phyloP scores from a whole-genome alignment of 1,140 invertebrate species.

The Eufriesea mexicana region DNA sequence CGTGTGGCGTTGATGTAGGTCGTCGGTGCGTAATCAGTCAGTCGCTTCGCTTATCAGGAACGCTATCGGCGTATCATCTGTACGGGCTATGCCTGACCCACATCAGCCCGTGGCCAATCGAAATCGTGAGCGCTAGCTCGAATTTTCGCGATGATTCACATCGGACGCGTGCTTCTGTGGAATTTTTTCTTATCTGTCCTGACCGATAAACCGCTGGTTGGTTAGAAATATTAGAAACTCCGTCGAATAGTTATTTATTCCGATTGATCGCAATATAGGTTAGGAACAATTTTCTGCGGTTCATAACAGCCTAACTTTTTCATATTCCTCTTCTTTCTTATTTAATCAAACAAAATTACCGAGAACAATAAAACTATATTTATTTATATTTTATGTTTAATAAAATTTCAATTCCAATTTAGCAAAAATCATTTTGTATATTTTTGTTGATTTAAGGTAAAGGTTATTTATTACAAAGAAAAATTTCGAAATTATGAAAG shows the following conservation, averaged over 20 bases:
- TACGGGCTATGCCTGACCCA: conserved; percentile 46
- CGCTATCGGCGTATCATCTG: conserved; percentile 56
- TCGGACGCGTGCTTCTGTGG: not conserved
- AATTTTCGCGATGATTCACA: conserved; percentile 27
- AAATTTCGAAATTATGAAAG: too few relatives aligned
- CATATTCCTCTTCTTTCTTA: too few relatives aligned
- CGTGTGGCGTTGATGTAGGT: conserved; percentile 63
- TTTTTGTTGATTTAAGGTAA: too few relatives aligned
- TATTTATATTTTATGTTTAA: too few relatives aligned
- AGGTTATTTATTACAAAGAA: too few relatives aligned
- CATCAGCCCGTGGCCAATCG: conserved; percentile 25
- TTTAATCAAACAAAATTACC: too few relatives aligned
- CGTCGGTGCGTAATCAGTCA: conserved; percentile 66
- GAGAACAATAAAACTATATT: too few relatives aligned
- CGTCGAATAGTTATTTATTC: not conserved
- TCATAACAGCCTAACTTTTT: not conserved
- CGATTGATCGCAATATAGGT: not conserved
- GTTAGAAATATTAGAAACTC: not conserved
- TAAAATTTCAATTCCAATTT: too few relatives aligned
- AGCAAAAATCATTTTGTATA: too few relatives aligned
- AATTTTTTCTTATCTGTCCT: conserved; percentile 10
- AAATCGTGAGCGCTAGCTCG: conserved; percentile 3
- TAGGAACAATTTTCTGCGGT: not conserved
- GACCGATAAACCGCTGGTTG: not conserved
- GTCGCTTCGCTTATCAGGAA: conserved; percentile 47